phyloP scores from a whole-genome alignment of 2,888 invertebrate genomes.

The Drosophila bunnanda region DNA sequence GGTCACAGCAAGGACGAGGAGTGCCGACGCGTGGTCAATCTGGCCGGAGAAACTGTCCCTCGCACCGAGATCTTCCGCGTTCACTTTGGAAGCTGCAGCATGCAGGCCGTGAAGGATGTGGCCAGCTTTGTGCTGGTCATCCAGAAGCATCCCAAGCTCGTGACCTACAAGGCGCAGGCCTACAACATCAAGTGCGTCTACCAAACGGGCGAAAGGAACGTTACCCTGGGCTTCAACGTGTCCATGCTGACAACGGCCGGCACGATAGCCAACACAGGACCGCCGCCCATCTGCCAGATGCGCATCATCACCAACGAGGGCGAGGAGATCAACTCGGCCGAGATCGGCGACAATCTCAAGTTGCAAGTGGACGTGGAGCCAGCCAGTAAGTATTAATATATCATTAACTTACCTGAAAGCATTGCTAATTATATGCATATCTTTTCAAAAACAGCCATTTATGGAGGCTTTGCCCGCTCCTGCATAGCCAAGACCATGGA shows the following conservation, averaged over 20 bases:
- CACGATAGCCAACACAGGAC: conserved; percentile 97
- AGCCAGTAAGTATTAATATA: conserved; percentile 86
- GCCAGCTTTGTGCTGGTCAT: conserved; percentile 97
- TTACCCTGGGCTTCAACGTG: conserved; percentile 96
- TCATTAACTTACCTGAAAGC: not conserved
- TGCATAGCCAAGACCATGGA: conserved; percentile 97
- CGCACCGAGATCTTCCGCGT: conserved; percentile 93
- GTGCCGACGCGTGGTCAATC: conserved; percentile 92
- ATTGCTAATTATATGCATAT: not conserved
- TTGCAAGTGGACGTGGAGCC: conserved; percentile 94
- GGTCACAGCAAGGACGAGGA: conserved; percentile 97
- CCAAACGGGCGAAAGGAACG: conserved; percentile 96
- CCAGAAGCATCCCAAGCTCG: conserved; percentile 97
- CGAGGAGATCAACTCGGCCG: conserved; percentile 94
- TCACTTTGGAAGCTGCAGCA: conserved; percentile 95
- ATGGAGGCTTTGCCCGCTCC: conserved; percentile 96
- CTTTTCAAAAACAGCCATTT: conserved; percentile 88
- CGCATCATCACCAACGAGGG: conserved; percentile 94
- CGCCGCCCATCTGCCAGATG: conserved; percentile 96
- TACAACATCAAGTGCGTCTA: conserved; percentile 98
- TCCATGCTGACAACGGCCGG: conserved; percentile 98
- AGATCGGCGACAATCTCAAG: conserved; percentile 95
- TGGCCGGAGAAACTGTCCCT: conserved; percentile 89
- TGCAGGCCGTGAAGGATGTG: conserved; percentile 95
- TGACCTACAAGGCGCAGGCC: conserved; percentile 97